Percentiles rank a stretch among this genome's conserved stretches.
Conservation (phyloP, 2,113 vertebrate species). For the Montifringilla adamsi region DNA sequence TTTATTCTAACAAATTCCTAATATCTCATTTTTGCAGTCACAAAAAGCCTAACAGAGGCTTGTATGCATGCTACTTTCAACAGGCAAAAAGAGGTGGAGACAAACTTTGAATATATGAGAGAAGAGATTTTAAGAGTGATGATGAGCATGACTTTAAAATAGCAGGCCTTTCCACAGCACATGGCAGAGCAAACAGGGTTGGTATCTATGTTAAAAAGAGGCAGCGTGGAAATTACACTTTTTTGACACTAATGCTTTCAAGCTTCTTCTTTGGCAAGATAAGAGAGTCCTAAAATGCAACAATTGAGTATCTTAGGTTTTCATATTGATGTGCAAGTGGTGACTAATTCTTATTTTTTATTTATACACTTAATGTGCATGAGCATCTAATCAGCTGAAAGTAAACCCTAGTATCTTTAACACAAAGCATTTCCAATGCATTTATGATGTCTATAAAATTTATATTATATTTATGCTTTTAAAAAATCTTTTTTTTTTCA, state of each 20-base stretch:
- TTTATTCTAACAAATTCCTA: not conserved
- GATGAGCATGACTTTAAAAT: not conserved
- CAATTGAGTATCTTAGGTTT: not conserved
- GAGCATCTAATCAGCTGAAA: not conserved
- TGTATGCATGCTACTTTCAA: not conserved
- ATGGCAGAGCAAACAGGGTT: not conserved
- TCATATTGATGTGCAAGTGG: not conserved
- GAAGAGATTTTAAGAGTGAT: not conserved
- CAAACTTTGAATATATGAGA: not conserved
- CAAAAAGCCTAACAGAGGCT: not conserved
- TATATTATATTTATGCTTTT: not conserved
- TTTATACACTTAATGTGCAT: accelerated
- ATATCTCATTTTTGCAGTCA: not conserved
- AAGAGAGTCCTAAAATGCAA: not conserved
- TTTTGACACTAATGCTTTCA: not conserved
- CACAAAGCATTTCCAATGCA: not conserved
- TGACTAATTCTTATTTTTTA: not conserved
- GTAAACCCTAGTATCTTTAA: not conserved
- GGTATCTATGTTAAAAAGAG: not conserved
- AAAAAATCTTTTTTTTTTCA: not conserved
- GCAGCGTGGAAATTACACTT: not conserved
- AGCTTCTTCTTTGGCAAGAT: not conserved
- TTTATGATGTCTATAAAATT: not conserved
- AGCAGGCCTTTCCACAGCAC: not conserved
- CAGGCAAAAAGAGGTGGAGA: not conserved